Percentiles rank a stretch among this genome's conserved stretches.
These are phyloP conservation scores for Marmota flaviventris DNA, from an alignment of 2,113 vertebrate species.

Conservation along the genomic window DNA sequence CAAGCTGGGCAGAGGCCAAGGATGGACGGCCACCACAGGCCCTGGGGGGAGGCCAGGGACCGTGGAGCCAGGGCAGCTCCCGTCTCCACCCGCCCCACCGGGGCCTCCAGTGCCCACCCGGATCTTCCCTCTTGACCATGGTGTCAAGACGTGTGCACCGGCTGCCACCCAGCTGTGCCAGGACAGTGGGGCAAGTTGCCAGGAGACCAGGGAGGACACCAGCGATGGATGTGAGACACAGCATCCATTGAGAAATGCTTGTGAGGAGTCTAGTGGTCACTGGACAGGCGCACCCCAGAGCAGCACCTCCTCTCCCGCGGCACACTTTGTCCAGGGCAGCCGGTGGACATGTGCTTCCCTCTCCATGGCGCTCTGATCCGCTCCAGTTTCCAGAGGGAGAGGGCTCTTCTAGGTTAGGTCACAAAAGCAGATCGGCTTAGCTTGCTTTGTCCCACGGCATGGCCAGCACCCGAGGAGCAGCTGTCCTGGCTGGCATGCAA, in stretches of 20 bases:
- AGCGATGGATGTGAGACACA: too few relatives aligned
- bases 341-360: background rate
- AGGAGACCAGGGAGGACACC: too few relatives aligned
- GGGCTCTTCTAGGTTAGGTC: background rate
- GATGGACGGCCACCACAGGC: too few relatives aligned
- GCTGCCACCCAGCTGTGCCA: too few relatives aligned
- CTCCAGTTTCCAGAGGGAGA: background rate
- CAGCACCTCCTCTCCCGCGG: too few relatives aligned
- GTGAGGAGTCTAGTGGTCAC: too few relatives aligned
- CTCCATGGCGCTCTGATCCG: rapidly evolving
- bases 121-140: background rate
- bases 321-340: background rate
- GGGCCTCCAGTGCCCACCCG: too few relatives aligned
- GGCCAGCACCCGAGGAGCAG: background rate
- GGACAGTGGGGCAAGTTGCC: too few relatives aligned
- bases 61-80: background rate
- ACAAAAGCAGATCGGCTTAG: background rate
- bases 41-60: background rate
- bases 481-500: background rate
- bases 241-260: too few relatives aligned
- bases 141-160: too few relatives aligned
- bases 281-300: too few relatives aligned
- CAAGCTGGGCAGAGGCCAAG: background rate
- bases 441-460: background rate
- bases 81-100: background rate